phyloP scores from a whole-genome alignment of 2,797 vertebrate genomes.

The Clamator glandarius region DNA sequence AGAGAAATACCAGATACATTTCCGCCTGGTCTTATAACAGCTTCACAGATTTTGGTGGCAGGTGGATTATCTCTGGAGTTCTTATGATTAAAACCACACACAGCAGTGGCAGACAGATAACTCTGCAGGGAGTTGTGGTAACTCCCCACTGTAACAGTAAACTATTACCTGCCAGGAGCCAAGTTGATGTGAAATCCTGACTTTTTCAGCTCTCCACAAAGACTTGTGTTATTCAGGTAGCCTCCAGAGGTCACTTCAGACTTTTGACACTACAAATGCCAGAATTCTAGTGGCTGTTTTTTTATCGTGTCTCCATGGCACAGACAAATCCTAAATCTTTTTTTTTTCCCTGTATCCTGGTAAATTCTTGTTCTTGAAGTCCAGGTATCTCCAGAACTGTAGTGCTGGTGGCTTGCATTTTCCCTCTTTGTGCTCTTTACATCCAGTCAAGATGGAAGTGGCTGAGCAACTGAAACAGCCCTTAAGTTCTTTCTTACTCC shows the following conservation, averaged over 20 bases:
- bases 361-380: background rate
- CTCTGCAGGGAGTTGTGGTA: background rate
- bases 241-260: background rate
- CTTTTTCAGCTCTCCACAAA: conserved; percentile 7
- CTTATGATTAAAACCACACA: background rate
- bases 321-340: background rate
- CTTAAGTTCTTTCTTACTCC: background rate
- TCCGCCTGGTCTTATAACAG: conserved; percentile 6
- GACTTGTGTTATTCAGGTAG: background rate
- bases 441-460: background rate
- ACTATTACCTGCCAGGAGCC: background rate
- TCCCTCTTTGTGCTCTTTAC: background rate
- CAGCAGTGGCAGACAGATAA: conserved; percentile 13
- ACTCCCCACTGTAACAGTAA: background rate
- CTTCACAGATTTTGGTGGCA: background rate
- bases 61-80: background rate
- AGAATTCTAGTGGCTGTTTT: background rate
- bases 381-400: background rate
- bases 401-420: background rate
- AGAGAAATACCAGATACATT: background rate
- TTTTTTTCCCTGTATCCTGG: background rate
- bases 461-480: background rate
- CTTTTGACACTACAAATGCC: background rate
- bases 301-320: background rate
- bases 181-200: background rate